Evolutionary conservation across 1,140 invertebrate genomes (phyloP), one percentile per base, ranked within the genome.

Genomic region (Stenopsyche tienmushanensis): DNA sequence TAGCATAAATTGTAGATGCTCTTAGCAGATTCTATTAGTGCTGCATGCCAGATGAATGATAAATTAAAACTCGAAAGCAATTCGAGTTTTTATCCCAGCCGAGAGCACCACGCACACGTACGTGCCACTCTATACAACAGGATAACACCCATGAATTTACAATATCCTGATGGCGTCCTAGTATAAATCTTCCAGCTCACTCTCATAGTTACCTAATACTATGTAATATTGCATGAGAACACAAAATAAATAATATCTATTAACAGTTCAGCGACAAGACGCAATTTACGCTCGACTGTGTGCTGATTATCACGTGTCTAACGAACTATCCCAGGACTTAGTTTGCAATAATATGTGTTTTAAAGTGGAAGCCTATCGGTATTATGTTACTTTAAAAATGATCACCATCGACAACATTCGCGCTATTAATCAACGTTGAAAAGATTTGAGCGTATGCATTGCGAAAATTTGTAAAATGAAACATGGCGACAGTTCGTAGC

Each of bases 181-280:
- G 8, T 64, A 50, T 64, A 64, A 64, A 64, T 64, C 50, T 64
- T 24, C 2, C 25, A 10, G 8, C 15, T 15, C 20, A 25, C 24
- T 47, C 23, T 25, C 15, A 17, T 34, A 13, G 18, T 34, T 62
- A 52, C n/a, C 24, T 5, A 54, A 53, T 49, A n/a, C 5, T 18
- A 42, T 34, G 26, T 34, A 24, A 55, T 50, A 54, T 54, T 24
- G 62, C 50, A 52, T 64, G 47, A 64, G 62, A 24, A 42, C 21
- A 42, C 26, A 53, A 54, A 64, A 53, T 64, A 64, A 64, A 64
- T 64, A 64, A 64, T 64, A 64, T 53, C 47, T 57, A 57, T 57
- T 57, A 57, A 41, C 53, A 25, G 53, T 7, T 20, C 17, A 57
- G 53, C 26, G n/a, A 29, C 15, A 42, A n/a, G 15, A 34, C 44